phyloP scores from a whole-genome alignment of 2,888 invertebrate species.

The Amorpha juglandis region DNA sequence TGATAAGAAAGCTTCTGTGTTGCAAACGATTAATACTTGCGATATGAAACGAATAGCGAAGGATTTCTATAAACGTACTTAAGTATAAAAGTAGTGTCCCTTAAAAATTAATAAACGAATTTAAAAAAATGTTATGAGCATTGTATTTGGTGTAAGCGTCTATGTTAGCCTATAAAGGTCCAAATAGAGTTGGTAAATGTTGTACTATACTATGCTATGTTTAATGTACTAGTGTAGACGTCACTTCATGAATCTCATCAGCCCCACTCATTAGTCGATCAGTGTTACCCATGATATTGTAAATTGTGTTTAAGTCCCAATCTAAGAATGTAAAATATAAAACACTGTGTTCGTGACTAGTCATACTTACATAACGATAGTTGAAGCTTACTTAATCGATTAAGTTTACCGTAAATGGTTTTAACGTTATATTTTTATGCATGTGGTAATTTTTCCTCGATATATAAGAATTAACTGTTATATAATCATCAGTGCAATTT shows the following conservation, averaged over 20 bases:
- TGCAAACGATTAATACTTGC: slow-evolving; percentile 12
- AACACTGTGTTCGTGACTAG: slow-evolving; percentile 27
- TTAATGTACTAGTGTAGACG: slow-evolving; percentile 12
- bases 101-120: slow-evolving; percentile 35
- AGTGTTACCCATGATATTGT: slow-evolving; percentile 21
- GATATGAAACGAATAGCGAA: slow-evolving; percentile 21
- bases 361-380: slow-evolving; percentile 26
- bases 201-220: slow-evolving; percentile 20
- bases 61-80: slow-evolving; percentile 17
- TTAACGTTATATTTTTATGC: slow-evolving; percentile 16
- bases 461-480: slow-evolving; percentile 22
- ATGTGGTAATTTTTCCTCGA: slow-evolving; percentile 14
- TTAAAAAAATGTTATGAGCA: slow-evolving; percentile 33
- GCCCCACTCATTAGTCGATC: slow-evolving; percentile 12
- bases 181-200: slow-evolving; percentile 41
- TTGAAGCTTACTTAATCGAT: slow-evolving; percentile 23
- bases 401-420: slow-evolving; percentile 20
- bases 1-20: slow-evolving; percentile 13
- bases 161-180: slow-evolving; percentile 56
- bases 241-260: slow-evolving; percentile 36
- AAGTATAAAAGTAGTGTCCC: slow-evolving; percentile 13
- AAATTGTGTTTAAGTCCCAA: slow-evolving; percentile 58
- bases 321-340: slow-evolving; percentile 64
- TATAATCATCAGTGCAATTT: slow-evolving; percentile 28
- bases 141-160: slow-evolving; percentile 27